Conservation (phyloP, 1,140 invertebrate genomes). For the Tyrophagus putrescentiae region DNA sequence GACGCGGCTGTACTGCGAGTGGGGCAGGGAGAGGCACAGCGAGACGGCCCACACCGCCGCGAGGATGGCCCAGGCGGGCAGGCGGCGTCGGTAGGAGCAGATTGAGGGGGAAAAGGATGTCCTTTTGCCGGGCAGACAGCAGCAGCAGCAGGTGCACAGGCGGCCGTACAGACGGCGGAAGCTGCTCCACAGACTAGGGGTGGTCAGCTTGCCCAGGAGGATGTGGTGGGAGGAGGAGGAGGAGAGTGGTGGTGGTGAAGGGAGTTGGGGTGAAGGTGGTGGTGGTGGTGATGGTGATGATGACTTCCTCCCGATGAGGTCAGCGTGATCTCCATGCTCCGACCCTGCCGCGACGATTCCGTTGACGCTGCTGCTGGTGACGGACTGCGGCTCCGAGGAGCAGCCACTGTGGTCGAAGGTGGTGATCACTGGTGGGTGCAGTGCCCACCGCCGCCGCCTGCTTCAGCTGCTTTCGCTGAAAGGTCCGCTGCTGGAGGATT, state of each 20-base stretch:
- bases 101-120: background rate
- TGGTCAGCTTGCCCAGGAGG: background rate
- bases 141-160: background rate
- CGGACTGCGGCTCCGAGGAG: background rate
- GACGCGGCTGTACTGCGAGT: background rate
- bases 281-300: background rate
- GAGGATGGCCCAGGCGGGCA: background rate
- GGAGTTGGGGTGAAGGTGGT: no score
- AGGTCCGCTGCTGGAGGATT: background rate
- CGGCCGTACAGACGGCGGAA: background rate
- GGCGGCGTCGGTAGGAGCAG: no score
- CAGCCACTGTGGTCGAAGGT: background rate
- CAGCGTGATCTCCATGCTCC: background rate
- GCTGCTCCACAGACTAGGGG: background rate
- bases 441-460: background rate
- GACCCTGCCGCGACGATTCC: no score
- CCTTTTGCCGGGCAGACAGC: background rate
- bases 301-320: no score
- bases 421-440: background rate
- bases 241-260: no score
- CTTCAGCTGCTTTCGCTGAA: background rate
- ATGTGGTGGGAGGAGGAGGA: no score
- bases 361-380: no score
- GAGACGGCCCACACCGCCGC: background rate
- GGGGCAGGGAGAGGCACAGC: slow-evolving; percentile 14